Evolutionary conservation across 2,888 invertebrate genomes (phyloP).

Genomic region (Maniola hyperantus): DNA sequence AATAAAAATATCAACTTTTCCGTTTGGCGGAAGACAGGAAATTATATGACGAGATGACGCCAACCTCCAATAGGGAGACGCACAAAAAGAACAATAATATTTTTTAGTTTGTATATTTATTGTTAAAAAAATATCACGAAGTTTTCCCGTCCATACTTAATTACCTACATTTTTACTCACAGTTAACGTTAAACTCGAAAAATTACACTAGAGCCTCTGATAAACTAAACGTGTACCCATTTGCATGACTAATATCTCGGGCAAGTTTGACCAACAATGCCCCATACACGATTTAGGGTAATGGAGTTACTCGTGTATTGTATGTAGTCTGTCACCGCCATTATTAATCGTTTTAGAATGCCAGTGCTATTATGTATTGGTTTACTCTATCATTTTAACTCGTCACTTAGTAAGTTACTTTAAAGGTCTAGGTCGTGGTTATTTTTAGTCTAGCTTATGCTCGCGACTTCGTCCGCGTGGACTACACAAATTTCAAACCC

Average conservation of each 20-base stretch:
- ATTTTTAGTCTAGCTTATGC: too few species aligned
- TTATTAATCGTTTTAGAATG: constrained; percentile 3
- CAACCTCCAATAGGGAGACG: too few species aligned
- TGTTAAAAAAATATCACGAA: too few species aligned
- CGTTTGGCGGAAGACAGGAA: too few species aligned
- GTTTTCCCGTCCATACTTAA: too few species aligned
- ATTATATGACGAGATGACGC: too few species aligned
- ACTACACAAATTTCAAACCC: too few species aligned
- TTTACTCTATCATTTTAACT: constrained; percentile 1
- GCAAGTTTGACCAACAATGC: constrained; percentile 14
- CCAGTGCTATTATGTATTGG: neutral
- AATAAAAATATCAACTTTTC: too few species aligned
- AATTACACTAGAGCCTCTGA: neutral
- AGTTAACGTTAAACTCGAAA: neutral
- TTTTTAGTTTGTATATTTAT: too few species aligned
- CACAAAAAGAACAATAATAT: too few species aligned
- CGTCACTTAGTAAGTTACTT: neutral
- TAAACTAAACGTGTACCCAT: constrained; percentile 5
- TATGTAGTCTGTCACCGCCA: constrained; percentile 5
- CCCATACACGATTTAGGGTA: constrained; percentile 16
- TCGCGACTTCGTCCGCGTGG: too few species aligned
- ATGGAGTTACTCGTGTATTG: constrained; percentile 12
- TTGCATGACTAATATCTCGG: constrained; percentile 15
- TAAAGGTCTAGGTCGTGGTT: neutral
- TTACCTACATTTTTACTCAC: too few species aligned